Evolutionary conservation across 2,797 vertebrate species (phyloP), one percentile per base, ranked within the genome.

Genomic region (Naso thynnoides): DNA sequence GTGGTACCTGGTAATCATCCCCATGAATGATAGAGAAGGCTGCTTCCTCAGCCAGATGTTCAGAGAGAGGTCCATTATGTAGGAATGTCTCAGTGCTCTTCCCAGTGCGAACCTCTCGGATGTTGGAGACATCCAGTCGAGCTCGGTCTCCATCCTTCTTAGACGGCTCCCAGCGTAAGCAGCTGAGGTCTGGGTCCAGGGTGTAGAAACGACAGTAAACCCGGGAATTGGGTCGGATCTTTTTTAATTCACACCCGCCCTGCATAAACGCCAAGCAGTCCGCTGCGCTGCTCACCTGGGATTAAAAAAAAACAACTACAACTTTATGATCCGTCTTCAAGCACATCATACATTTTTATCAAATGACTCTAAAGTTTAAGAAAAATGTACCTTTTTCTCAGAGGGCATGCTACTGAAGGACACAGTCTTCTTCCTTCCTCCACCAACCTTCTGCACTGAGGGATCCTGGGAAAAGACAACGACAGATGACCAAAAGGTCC

Each of bases 191-290:
- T 2, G 93, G 31, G 75, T 99, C 98, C 86, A 99, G 88, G 11
- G 97, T 99, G 66, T 97, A 99, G 90, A 99, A 99, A 0, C 98
- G 96, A 56, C 96, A 98, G 93, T 99, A 99, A 83, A 99, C 94
- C 29, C 98, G 95, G 3, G 96, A 96, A 89, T 97, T 99, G 70
- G 97, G 97, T 7, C 98, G 95, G 19, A 99, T 96, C 88, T 99
- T 99, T 93, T 98, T 99, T 82, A 99, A 76, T 59, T 99, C 98
- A 56, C 98, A 99, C 21, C 98, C 98, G 5, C 97, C 96, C 88
- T 99, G 98, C 98, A 99, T 99, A 90, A 99, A 99, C 15, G 97
- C 97, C 92, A 99, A 92, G 85, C 98, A 99, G 93, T 99, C 98
- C 0, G 94, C 96, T 0, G 98, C 96, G 0, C 97, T 99, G 95